Percentiles rank a stretch among this genome's conserved stretches.
Evolutionary conservation across 2,888 invertebrate species (phyloP).

Genomic region (Eubasilissa splendida): DNA sequence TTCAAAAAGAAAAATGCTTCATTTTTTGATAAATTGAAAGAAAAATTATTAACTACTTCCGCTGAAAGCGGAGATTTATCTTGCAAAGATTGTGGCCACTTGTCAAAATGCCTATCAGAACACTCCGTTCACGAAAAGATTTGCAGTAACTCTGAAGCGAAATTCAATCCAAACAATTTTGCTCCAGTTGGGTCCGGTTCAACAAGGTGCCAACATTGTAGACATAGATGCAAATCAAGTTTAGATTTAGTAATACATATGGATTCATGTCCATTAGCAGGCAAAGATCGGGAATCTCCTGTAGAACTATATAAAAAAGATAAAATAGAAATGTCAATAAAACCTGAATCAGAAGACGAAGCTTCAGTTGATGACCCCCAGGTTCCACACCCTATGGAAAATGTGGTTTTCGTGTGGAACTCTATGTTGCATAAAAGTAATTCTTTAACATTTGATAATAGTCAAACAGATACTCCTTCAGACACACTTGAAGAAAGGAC

Average conservation of each 20-base stretch:
- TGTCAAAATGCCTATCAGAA: slow-evolving; percentile 87
- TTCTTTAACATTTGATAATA: slow-evolving; percentile 42
- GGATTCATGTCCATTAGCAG: slow-evolving; percentile 78
- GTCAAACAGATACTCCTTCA: slow-evolving; percentile 29
- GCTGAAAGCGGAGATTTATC: slow-evolving; percentile 78
- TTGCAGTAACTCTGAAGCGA: slow-evolving; percentile 72
- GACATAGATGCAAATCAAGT: slow-evolving; percentile 89
- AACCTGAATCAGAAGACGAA: slow-evolving; percentile 63
- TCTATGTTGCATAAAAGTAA: slow-evolving; percentile 70
- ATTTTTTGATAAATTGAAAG: slow-evolving; percentile 87
- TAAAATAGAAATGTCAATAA: slow-evolving; percentile 64
- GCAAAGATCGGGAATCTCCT: slow-evolving; percentile 65
- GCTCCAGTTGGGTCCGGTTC: slow-evolving; percentile 75
- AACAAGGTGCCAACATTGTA: slow-evolving; percentile 88
- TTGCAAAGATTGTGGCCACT: slow-evolving; percentile 81
- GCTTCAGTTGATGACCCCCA: slow-evolving; percentile 63
- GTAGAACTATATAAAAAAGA: slow-evolving; percentile 62
- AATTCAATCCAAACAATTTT: slow-evolving; percentile 63
- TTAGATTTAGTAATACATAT: slow-evolving; percentile 84
- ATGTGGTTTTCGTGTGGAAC: slow-evolving; percentile 88
- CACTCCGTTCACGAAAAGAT: slow-evolving; percentile 84
- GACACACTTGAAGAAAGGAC: slow-evolving; percentile 29
- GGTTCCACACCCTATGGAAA: slow-evolving; percentile 84
- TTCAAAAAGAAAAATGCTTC: slow-evolving; percentile 81
- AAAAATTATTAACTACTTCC: slow-evolving; percentile 78